Base-by-base conservation (phyloP, 2,888 invertebrate genomes). In the Agrotis puta region DNA sequence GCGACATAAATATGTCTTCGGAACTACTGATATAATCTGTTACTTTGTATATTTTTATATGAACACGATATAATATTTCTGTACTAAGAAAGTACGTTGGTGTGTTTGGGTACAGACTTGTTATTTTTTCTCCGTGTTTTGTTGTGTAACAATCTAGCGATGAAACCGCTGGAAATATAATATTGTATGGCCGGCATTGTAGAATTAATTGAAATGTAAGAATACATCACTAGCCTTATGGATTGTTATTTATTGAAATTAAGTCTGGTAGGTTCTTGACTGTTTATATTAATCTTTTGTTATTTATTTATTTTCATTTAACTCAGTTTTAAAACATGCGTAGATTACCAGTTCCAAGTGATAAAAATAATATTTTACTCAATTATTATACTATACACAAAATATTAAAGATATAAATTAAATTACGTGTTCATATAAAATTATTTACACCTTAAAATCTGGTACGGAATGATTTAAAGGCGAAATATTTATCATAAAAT, bases 41-140 rank as follows among this genome's bases (percentile, higher is more conserved):
- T n/a, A 24, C n/a, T 73, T 24, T 0, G 4, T 75, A 39, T 57
- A 75, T 13, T 77, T 75, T 81, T 75, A 54, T 81, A 54, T 75
- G 62, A 75, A 62, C 67, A 81, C 22, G 4, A 13, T 53, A 13
- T 51, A 27, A 48, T 20, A 1, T 43, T 13, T 24, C 1, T 63
- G 0, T 24, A 24, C 7, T 67, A 51, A 4, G 3, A 20, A 11
- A n/a, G n/a, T n/a, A n/a, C n/a, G 39, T 2, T 39, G 9, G 39
- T 39, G 39, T 33, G 7, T 33, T 33, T 33, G 33, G 33, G 33
- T 33, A 33, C 9, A 9, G 7, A 33, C 6, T 33, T 33, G 33
- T 33, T 33, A 7, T 7, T 33, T 33, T 33, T 24, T n/a, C 24
- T 14, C 50, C 48, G 0, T 43, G 20, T 45, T 57, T 77, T 47